These are phyloP conservation scores for Triplophysa bombifrons DNA, from an alignment of 2,797 vertebrate species.

Conservation along the genomic window DNA sequence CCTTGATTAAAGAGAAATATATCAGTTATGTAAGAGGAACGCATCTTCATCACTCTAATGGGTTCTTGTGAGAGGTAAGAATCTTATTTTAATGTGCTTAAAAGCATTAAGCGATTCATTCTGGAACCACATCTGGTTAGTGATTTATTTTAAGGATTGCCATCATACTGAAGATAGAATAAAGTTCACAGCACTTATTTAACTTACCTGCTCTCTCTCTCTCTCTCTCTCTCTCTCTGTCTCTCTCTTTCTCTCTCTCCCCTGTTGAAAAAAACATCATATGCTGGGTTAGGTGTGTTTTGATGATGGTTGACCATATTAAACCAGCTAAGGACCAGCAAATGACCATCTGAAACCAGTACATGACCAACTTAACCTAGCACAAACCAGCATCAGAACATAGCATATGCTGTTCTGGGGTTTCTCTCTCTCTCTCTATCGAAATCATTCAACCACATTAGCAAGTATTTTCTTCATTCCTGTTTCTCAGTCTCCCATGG, in stretches of 20 bases:
- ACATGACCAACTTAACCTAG: no score
- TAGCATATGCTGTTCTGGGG: no score
- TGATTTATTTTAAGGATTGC: background rate
- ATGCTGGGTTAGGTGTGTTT: no score
- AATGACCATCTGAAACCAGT: no score
- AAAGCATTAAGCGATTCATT: constrained; percentile 6
- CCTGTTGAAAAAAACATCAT: no score
- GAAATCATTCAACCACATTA: no score
- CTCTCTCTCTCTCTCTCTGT: no score
- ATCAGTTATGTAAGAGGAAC: background rate
- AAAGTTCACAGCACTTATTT: background rate
- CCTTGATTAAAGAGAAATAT: background rate
- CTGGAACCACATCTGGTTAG: background rate
- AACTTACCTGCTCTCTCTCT: background rate
- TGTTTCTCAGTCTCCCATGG: background rate
- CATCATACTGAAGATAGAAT: background rate
- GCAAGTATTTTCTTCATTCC: background rate
- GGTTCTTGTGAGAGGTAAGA: background rate
- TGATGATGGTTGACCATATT: no score
- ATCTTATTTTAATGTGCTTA: background rate
- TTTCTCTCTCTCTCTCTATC: no score
- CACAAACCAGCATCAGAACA: no score
- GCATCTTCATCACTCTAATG: background rate
- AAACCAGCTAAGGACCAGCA: no score
- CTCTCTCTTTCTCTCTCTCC: no score